Base-by-base conservation (phyloP, 2,113 vertebrate species). In the Engraulis encrasicolus region DNA sequence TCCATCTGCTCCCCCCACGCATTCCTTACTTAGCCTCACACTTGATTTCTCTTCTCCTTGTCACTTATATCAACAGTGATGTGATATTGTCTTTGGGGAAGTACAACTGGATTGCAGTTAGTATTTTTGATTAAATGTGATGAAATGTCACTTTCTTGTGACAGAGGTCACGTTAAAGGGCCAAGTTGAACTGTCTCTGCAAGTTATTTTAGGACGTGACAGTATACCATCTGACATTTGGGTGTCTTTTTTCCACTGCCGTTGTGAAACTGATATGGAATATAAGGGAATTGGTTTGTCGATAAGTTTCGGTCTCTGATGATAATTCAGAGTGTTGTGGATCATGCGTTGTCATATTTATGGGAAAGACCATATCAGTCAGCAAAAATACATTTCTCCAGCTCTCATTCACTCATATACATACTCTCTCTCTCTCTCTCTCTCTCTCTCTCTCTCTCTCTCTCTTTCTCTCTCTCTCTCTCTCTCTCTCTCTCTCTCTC, bases 271-370 rank as follows among this genome's bases (percentile, higher is more conserved):
- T 18, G 34, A 37, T 17, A 79, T 18, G 50, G 14, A 66, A 0
- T 85, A 83, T 84, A 83, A 50, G 71, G 86, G 86, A 90, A 86
- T 82, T 88, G 66, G 48, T 45, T 48, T 45, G 9, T 31, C 58
- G 31, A 27, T 23, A 31, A 23, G 23, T 66, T 66, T 11, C 27
- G 2, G 58, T 66, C 23, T 66, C 23, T 66, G 58, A 27, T 66
- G 58, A 31, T 66, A 66, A 4, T 12, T 31, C 58, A 27, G 58
- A 23, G 58, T 11, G 2, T 23, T 66, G 9, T 66, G 54, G 58
- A 11, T 66, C 2, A 11, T 14, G 23, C 27, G 0, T 27, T 66
- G 58, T 15, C 27, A 66, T 0, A 66, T 66, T 66, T 66, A 66
- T 14, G 27, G 2, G 58, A 66, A 66, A 66, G 6, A 66, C 58